phyloP scores from a whole-genome alignment of 2,888 invertebrate species.

The Spatulosminthurus flaviceps region DNA sequence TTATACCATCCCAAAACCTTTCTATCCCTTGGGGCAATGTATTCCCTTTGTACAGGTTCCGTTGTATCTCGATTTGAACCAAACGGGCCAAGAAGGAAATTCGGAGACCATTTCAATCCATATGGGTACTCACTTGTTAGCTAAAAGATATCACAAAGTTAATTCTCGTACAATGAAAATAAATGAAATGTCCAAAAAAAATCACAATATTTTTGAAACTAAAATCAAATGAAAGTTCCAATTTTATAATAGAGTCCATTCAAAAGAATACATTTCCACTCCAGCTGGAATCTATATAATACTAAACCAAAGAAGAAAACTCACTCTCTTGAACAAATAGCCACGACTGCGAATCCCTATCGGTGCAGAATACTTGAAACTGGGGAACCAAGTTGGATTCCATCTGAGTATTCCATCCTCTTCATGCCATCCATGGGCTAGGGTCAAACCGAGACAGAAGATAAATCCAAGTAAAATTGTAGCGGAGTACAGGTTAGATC shows the following conservation, averaged over 20 bases:
- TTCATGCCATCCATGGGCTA: constrained; percentile 45
- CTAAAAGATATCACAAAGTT: neutral
- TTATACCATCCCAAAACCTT: constrained; percentile 34
- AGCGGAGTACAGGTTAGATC: neutral
- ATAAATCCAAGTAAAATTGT: neutral
- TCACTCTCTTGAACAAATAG: constrained; percentile 41
- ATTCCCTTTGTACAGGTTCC: neutral
- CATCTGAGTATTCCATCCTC: constrained; percentile 55
- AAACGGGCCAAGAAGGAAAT: constrained; percentile 19
- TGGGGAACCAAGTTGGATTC: constrained; percentile 57
- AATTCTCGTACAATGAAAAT: no score
- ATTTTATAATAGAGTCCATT: no score
- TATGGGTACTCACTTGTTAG: constrained; percentile 29
- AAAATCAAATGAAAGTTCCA: no score
- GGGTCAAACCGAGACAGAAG: neutral
- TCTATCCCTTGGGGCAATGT: neutral
- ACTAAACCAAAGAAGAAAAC: neutral
- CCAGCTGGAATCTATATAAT: no score
- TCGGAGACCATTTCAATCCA: constrained; percentile 35
- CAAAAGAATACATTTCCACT: no score
- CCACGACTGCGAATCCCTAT: constrained; percentile 39
- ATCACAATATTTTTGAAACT: no score
- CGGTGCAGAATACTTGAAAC: constrained; percentile 54
- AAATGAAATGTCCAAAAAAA: no score
- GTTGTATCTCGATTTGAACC: neutral